Evolutionary conservation across 2,888 invertebrate genomes (phyloP), one percentile per base, ranked within the genome.

Genomic region (Epinotia demarniana): DNA sequence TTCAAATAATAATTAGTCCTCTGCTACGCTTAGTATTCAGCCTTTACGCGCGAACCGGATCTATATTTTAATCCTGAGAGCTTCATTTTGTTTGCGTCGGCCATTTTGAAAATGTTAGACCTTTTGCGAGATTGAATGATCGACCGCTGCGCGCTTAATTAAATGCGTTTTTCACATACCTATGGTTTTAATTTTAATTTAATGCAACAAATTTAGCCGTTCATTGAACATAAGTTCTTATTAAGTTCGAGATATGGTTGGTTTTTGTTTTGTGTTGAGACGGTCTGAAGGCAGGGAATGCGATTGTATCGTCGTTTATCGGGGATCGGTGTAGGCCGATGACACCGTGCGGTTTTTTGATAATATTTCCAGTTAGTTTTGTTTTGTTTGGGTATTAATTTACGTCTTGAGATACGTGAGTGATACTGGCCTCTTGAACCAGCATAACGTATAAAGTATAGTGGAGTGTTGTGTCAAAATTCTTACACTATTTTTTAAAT

Each of bases 261-360:
- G n/a, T 70, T 64, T 75, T 63, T 4, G 27, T 60, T 19, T 33
- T 1, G 49, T 13, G 49, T 12, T 16, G 16, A 4, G 33, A 43
- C 49, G 74, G 57, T 70, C 19, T 57, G 63, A 63, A 70, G 71
- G 46, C 72, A 53, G 55, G 43, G 72, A 67, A 82, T 80, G 78
- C 81, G 85, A 88, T 87, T 78, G 79, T 82, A 86, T 85, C 86
- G 77, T 78, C 78, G 76, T 69, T 87, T 90, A 91, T 90, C 90
- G 85, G 87, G 82, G 88, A 89, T 89, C 90, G 84, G 85, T 81
- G 85, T 85, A 79, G 90, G 89, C 84, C 91, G 91, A 92, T 92
- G 92, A 92, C 92, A 91, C 88, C 85, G 87, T 83, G 84, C 85
- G 83, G 85, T 86, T 88, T 88, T 91, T 91, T 89, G 91, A 92